Conservation (phyloP, 2,888 invertebrate species). For the Chrysodeixis includens region DNA sequence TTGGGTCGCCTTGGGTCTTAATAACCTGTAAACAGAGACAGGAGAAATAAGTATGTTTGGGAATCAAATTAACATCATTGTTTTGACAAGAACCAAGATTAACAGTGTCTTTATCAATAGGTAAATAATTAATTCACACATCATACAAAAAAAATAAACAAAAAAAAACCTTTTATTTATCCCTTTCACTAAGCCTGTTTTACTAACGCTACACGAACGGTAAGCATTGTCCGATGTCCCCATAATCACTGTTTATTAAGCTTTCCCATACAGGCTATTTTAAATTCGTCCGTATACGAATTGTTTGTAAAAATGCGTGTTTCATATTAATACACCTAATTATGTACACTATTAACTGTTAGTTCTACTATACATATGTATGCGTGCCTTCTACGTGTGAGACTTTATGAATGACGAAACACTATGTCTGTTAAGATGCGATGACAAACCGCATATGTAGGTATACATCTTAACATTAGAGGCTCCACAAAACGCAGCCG, state of each 20-base stretch:
- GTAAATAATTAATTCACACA: no score
- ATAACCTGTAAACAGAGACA: no score
- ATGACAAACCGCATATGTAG: no score
- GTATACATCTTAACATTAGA: no score
- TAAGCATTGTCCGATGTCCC: constrained; percentile 36
- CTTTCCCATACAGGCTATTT: constrained; percentile 48
- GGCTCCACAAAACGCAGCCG: no score
- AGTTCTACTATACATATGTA: background rate
- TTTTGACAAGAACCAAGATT: background rate
- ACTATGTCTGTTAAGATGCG: no score
- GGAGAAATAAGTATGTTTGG: no score
- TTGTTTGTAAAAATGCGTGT: constrained; percentile 13
- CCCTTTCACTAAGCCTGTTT: constrained; percentile 12
- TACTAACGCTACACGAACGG: constrained; percentile 36
- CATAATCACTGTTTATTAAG: constrained; percentile 47
- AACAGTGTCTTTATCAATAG: no score
- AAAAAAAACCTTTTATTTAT: background rate
- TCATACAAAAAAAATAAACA: background rate
- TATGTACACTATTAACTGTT: background rate
- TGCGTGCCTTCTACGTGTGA: no score
- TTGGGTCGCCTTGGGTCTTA: no score
- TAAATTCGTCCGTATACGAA: constrained; percentile 42
- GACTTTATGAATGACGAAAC: no score
- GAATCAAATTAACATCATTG: background rate
- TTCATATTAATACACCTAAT: background rate